Base-by-base conservation (phyloP, 1,140 invertebrate genomes). In the Neodiprion pinetum region DNA sequence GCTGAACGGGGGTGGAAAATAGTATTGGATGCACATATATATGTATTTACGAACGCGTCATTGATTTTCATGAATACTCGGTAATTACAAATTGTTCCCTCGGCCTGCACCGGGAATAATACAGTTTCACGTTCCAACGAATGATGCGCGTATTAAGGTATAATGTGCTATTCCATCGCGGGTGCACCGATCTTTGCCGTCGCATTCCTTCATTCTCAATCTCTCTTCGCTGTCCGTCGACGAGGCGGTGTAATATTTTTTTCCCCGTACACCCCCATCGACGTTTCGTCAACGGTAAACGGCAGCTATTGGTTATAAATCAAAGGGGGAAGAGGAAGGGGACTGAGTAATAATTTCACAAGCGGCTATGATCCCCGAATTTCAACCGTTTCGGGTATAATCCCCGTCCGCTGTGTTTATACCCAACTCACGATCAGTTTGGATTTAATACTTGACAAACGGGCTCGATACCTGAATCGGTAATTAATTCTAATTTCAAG, bases 1-100 rank as follows among this genome's bases (percentile, higher is more conserved):
- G 53, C n/a, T 61, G 11, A 5, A 61, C 5, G 53, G n/a, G 53
- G 11, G 5, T 12, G 53, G 50, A 17, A 61, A 61, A 61, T 61
- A 61, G 53, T 61, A 17, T 40, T 40, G 28, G 28, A 40, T 40
- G 28, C 28, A 40, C 28, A 40, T 40, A 40, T 5, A 40, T 12
- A 4, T 61, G n/a, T 61, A 61, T 61, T 61, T 61, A 61, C 53
- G 11, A 61, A 69, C 67, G 67, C 67, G 67, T 69, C 67, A 69
- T 69, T 69, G 67, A 47, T 69, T 69, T 69, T 69, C 67, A 23
- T 69, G 67, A 69, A 69, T 69, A 69, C 67, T 69, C 40, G 67
- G 17, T 69, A 69, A 69, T 69, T 69, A 69, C 67, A 47, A 69
- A 69, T 69, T 69, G 67, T 47, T 69, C 11, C 21, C 67, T 47